Evolutionary conservation across 1,140 invertebrate species (phyloP).

Genomic region (Ectropis grisescens): DNA sequence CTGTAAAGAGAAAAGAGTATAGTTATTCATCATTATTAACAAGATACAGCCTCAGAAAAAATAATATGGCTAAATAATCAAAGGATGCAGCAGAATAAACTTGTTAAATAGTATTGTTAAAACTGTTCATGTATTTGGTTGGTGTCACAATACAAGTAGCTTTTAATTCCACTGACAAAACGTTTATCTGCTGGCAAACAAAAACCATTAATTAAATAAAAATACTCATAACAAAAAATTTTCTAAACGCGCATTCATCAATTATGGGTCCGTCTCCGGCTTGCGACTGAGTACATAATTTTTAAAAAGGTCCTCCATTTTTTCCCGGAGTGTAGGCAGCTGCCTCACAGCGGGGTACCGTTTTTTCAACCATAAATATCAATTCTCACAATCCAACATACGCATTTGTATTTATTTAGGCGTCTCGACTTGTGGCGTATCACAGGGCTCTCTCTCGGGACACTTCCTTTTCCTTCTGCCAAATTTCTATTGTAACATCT

Average conservation of each 20-base stretch:
- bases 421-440: slow-evolving; percentile 23
- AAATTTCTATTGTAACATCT: slow-evolving; percentile 18
- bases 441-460: slow-evolving; percentile 17
- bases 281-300: slow-evolving; percentile 11
- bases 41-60: no score
- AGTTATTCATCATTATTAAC: no score
- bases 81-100: no score
- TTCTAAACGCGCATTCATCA: slow-evolving; percentile 5
- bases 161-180: no score
- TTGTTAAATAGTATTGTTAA: no score
- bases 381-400: slow-evolving; percentile 48
- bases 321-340: slow-evolving; percentile 26
- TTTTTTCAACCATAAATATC: slow-evolving; percentile 61
- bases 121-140: no score
- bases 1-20: no score
- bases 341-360: slow-evolving; percentile 38
- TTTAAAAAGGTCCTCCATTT: slow-evolving; percentile 20
- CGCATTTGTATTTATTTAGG: slow-evolving; percentile 60
- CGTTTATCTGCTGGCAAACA: no score
- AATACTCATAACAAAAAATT: no score
- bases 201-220: no score
- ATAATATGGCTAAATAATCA: no score
- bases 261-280: slow-evolving; percentile 9
- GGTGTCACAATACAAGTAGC: no score
- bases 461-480: slow-evolving; percentile 27